A percentile compares a stretch with the other conserved stretches of the same genome.
These are phyloP conservation scores for Actinia equina DNA, from an alignment of 64 coral and sea anemone genomes.

Conservation along the genomic window DNA sequence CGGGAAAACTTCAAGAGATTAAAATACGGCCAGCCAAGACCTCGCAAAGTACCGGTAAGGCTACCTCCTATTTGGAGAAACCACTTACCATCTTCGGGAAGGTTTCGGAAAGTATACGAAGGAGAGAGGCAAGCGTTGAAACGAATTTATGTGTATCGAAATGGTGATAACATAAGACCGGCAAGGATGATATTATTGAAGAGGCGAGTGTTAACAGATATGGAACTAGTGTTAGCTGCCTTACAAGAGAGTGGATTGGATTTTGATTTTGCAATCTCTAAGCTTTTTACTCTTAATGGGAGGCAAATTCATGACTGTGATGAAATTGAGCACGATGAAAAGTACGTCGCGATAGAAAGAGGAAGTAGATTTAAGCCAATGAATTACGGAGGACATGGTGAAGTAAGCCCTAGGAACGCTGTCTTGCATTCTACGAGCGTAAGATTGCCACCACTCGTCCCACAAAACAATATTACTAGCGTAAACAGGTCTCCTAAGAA, in stretches of 20 bases:
- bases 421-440: not conserved
- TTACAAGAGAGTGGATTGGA: constrained; percentile 52
- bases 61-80: constrained; percentile 30
- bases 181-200: constrained; percentile 62
- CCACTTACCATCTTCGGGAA: constrained; percentile 7
- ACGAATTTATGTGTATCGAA: constrained; percentile 57
- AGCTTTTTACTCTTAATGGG: constrained; percentile 53
- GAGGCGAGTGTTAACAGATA: constrained; percentile 47
- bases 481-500: not conserved
- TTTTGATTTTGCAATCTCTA: constrained; percentile 33
- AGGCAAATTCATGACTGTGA: constrained; percentile 12
- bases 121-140: constrained; percentile 62
- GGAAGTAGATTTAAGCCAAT: constrained; percentile 57
- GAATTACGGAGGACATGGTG: constrained; percentile 25
- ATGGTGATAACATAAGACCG: constrained; percentile 59
- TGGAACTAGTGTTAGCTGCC: constrained; percentile 62
- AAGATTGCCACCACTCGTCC: not conserved
- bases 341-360: constrained; percentile 79
- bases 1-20: constrained; percentile 66
- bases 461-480: not conserved
- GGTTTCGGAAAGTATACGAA: constrained; percentile 70
- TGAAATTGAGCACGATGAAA: constrained; percentile 26
- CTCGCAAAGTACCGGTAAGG: not conserved
- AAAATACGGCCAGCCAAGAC: constrained; percentile 50
- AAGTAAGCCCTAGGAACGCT: not conserved